A percentile compares a stretch with the other conserved stretches of the same genome.
Evolutionary conservation across 2,888 invertebrate species (phyloP).

Genomic region (Ochropleura plecta): DNA sequence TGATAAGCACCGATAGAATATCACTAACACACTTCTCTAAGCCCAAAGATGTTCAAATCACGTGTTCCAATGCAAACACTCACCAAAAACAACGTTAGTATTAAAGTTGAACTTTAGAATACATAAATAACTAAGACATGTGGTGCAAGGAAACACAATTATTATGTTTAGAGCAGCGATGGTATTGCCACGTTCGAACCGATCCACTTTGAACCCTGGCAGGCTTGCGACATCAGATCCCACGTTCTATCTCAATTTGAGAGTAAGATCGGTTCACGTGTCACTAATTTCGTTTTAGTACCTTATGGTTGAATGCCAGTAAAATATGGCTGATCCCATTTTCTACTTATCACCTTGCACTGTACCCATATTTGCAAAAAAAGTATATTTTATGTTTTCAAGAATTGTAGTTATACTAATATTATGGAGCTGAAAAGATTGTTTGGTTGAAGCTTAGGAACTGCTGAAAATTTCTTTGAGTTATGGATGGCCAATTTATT

Average conservation of each 20-base stretch:
- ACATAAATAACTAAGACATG: conserved; percentile 66
- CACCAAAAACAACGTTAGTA: conserved; percentile 53
- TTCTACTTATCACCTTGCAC: too few relatives aligned
- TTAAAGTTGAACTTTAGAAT: conserved; percentile 67
- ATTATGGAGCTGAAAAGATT: too few relatives aligned
- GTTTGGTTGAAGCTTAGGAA: too few relatives aligned
- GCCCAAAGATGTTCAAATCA: background rate
- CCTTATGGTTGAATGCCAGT: background rate
- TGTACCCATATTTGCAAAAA: too few relatives aligned
- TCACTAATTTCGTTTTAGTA: conserved; percentile 6
- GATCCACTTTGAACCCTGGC: conserved; percentile 61
- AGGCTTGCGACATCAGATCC: conserved; percentile 49
- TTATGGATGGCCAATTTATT: too few relatives aligned
- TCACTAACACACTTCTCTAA: background rate
- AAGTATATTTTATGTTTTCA: too few relatives aligned
- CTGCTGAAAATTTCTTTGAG: too few relatives aligned
- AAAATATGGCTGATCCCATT: too few relatives aligned
- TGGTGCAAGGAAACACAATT: conserved; percentile 64
- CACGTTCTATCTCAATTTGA: conserved; percentile 49
- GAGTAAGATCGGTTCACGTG: conserved; percentile 10
- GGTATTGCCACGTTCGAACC: conserved; percentile 57
- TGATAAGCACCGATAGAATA: background rate
- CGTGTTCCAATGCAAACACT: conserved; percentile 44
- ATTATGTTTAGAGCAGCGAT: conserved; percentile 57
- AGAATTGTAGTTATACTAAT: too few relatives aligned